Conservation (phyloP, 2,113 vertebrate species). For the Alexandromys fortis region DNA sequence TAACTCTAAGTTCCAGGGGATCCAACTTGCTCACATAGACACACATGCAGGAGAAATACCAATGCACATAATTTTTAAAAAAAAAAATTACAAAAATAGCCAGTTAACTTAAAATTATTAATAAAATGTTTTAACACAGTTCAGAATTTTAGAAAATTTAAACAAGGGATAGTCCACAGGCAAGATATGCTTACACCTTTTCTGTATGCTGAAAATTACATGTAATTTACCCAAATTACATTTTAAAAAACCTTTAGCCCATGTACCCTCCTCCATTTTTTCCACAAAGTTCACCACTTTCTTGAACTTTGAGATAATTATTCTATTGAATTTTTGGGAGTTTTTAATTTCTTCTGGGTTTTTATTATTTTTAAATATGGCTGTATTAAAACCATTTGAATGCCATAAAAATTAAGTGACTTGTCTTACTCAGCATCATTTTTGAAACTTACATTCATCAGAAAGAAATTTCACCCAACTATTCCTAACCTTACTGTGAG, state of each 20-base stretch:
- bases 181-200: not conserved
- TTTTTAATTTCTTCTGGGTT: not conserved
- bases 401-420: not conserved
- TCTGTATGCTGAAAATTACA: not conserved
- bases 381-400: not conserved
- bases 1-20: not conserved
- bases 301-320: slow-evolving; percentile 30
- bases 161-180: not conserved
- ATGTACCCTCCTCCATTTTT: not conserved
- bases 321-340: not conserved
- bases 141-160: not conserved
- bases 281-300: not conserved
- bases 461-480: slow-evolving; percentile 30
- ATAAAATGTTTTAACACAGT: not conserved
- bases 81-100: not conserved
- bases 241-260: not conserved
- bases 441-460: slow-evolving; percentile 20
- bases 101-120: not conserved
- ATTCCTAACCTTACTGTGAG: not conserved
- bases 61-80: not conserved
- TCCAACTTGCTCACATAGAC: not conserved
- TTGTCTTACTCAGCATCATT: not conserved
- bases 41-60: not conserved
- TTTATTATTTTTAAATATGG: not conserved
- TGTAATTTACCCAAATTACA: not conserved